Conservation (phyloP, 2,888 invertebrate species). For the Agrochola circellaris region DNA sequence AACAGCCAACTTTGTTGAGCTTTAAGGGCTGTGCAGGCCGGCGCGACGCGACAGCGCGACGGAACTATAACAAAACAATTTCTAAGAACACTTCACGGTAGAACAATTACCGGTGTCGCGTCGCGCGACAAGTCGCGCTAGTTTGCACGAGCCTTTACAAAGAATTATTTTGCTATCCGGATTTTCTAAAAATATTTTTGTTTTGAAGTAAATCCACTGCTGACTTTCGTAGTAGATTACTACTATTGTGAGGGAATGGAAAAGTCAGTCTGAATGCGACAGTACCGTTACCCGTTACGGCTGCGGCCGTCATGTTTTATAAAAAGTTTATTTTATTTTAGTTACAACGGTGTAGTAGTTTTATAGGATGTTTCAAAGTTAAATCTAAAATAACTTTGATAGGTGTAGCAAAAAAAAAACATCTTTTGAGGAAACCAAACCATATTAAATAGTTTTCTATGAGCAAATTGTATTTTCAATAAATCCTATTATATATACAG, state of each 20-base stretch:
- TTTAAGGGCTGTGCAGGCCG: too few relatives aligned
- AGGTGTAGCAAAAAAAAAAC: not conserved
- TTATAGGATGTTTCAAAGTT: not conserved
- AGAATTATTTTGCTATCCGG: too few relatives aligned
- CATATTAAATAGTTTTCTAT: not conserved
- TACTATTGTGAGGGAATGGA: slow-evolving; percentile 38
- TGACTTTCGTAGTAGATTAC: not conserved
- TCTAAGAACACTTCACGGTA: too few relatives aligned
- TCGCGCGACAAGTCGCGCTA: too few relatives aligned
- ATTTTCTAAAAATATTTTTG: not conserved
- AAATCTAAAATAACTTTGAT: not conserved
- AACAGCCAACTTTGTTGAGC: not conserved
- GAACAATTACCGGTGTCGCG: too few relatives aligned
- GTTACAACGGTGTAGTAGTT: not conserved
- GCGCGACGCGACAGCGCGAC: too few relatives aligned
- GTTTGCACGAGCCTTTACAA: too few relatives aligned
- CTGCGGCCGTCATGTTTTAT: slow-evolving; percentile 7
- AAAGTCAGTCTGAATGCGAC: slow-evolving; percentile 21
- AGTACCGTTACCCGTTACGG: not conserved
- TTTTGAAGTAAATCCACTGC: slow-evolving; percentile 5
- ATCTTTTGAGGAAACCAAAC: not conserved
- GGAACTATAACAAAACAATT: too few relatives aligned
- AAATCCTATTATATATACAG: not conserved
- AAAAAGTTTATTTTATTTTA: slow-evolving; percentile 9
- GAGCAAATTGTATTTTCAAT: not conserved